Conservation (phyloP, 2,888 invertebrate genomes). For the Napeogenes sylphis region DNA sequence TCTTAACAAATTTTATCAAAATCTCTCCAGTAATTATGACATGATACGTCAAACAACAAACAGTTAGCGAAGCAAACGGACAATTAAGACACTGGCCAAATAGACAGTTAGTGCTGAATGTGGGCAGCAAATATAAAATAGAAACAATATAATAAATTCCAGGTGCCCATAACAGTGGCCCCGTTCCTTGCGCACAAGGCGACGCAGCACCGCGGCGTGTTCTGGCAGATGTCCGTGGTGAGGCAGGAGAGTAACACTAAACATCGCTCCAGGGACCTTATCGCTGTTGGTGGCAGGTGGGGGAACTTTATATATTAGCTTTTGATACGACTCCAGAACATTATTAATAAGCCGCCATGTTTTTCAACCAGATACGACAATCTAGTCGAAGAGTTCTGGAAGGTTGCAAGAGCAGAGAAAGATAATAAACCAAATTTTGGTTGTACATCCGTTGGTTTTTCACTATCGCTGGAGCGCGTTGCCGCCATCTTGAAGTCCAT, state of each 20-base stretch:
- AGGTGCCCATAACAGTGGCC: conserved; percentile 79
- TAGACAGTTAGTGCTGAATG: no score
- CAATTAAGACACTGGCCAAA: no score
- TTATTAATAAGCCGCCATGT: neutral
- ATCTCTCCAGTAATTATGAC: no score
- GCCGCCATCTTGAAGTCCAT: conserved; percentile 79
- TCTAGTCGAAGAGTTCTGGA: conserved; percentile 84
- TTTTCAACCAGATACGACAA: conserved; percentile 82
- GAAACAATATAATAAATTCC: conserved; percentile 13
- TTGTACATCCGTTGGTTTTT: conserved; percentile 85
- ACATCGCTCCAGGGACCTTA: conserved; percentile 79
- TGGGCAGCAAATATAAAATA: neutral
- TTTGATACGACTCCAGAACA: neutral
- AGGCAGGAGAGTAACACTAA: conserved; percentile 46
- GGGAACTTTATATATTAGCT: neutral
- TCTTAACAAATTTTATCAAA: no score
- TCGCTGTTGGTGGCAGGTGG: conserved; percentile 91
- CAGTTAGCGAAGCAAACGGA: no score
- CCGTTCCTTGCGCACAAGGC: conserved; percentile 73
- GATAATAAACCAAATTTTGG: conserved; percentile 47
- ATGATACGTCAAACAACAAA: no score
- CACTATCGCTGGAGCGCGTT: conserved; percentile 89
- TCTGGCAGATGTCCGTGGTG: conserved; percentile 74
- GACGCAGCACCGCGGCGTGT: conserved; percentile 75
- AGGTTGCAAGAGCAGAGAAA: conserved; percentile 58